Evolutionary conservation across 2,113 vertebrate genomes (phyloP), one percentile per base, ranked within the genome.

Genomic region (Eleginops maclovinus): DNA sequence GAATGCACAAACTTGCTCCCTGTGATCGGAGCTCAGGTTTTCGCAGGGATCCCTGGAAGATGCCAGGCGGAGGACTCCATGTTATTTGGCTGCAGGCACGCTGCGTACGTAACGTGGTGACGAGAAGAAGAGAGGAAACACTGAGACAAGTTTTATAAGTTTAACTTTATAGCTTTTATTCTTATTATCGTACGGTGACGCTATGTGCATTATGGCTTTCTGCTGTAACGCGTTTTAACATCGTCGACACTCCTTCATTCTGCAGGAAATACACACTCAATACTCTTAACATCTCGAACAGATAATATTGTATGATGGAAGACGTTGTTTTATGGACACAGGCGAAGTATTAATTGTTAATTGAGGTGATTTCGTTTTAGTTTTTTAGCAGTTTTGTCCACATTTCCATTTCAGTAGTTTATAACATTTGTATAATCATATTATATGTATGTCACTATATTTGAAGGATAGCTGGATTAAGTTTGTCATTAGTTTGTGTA

Each of bases 91-190:
- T 69, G 85, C 91, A 86, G 92, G 89, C 93, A 89, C 92, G 92
- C 93, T 75, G 90, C 91, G 93, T 91, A 80, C 92, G 94, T 95
- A 93, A 95, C 94, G 93, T 95, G 89, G 88, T 41, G 87, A 85
- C 68, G 85, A 77, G 61, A 28, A 36, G 31, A 79, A 88, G 87
- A 82, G 81, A 84, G 87, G 64, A 61, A 69, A 50, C 76, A 71
- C 51, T 67, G 24, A n/a, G 61, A 13, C 58, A 77, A 87, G 72
- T 88, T 89, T 41, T 65, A 56, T 26, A 72, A 89, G 82, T 82
- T 77, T 9, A 73, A 88, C 76, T 83, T 84, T 82, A 8, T 36
- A 2, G 22, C 51, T 43, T 62, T 16, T 22, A 9, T 7, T 12
- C 9, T 14, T 0, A 14, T 69, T 17, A 36, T 36, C 10, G 4